A percentile compares a stretch with the other conserved stretches of the same genome.
Evolutionary conservation across 2,888 invertebrate species (phyloP).

Genomic region (Phoronis australis): DNA sequence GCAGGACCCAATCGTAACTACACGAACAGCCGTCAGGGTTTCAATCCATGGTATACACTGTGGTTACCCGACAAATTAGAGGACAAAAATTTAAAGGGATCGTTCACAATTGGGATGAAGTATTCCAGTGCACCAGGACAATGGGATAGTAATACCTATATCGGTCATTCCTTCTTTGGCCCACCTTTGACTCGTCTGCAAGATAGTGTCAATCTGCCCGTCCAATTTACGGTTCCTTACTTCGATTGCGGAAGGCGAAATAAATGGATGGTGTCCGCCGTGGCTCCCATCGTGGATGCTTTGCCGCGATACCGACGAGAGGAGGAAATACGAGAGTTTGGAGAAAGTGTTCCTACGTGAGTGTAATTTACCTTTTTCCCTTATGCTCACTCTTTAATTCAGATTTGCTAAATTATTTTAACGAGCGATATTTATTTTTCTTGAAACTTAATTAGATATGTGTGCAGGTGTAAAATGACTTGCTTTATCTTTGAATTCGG

Average conservation of each 20-base stretch:
- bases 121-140: slow-evolving; percentile 44
- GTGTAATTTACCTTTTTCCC: no score
- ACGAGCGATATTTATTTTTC: no score
- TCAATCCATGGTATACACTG: slow-evolving; percentile 86
- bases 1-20: slow-evolving; percentile 81
- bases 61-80: slow-evolving; percentile 93
- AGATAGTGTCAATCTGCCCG: slow-evolving; percentile 67
- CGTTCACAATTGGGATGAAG: slow-evolving; percentile 43
- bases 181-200: slow-evolving; percentile 51
- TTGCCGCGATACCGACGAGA: slow-evolving; percentile 73
- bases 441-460: no score
- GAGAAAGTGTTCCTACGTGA: no score
- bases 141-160: slow-evolving; percentile 34
- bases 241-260: slow-evolving; percentile 94
- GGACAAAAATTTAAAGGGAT: slow-evolving; percentile 57
- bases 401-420: no score
- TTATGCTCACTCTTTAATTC: no score
- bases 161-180: slow-evolving; percentile 43
- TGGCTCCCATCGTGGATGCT: slow-evolving; percentile 91
- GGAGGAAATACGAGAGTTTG: no score
- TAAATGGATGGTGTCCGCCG: slow-evolving; percentile 91
- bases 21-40: slow-evolving; percentile 81
- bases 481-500: no score
- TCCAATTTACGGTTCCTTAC: slow-evolving; percentile 90
- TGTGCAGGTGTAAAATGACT: no score